phyloP scores from a whole-genome alignment of 2,113 vertebrate species.

The Phrynosoma blainvillii region DNA sequence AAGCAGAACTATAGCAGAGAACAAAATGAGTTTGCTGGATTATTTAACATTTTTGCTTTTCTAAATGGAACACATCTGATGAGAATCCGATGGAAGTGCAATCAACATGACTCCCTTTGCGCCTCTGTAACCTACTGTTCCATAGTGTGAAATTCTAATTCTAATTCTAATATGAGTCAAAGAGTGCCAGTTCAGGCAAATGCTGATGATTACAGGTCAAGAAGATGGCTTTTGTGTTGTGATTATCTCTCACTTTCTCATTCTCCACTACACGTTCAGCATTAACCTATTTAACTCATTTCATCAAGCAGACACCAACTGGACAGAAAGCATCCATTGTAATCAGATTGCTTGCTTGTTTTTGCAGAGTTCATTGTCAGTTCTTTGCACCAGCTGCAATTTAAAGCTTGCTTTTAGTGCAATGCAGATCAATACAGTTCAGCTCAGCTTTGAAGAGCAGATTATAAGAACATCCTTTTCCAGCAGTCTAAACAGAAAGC shows the following conservation, averaged over 20 bases:
- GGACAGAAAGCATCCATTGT: not conserved
- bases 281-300: slow-evolving; percentile 30
- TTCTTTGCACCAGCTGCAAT: not conserved
- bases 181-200: not conserved
- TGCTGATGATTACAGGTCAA: slow-evolving; percentile 40
- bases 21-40: not conserved
- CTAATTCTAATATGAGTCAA: slow-evolving; percentile 25
- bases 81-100: not conserved
- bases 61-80: not conserved
- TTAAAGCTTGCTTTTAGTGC: not conserved
- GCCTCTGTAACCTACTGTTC: no score
- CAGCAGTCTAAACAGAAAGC: not conserved
- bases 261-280: not conserved
- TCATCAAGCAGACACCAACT: not conserved
- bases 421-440: not conserved
- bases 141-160: slow-evolving; percentile 23
- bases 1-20: not conserved
- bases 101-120: not conserved
- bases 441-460: not conserved
- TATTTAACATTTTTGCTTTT: not conserved
- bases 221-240: slow-evolving; percentile 23
- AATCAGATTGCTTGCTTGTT: not conserved
- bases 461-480: not conserved
- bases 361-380: not conserved
- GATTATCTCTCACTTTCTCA: slow-evolving; percentile 24